Evolutionary conservation across 2,888 invertebrate genomes (phyloP), one percentile per base, ranked within the genome.

Genomic region (Nymphalis c-album): DNA sequence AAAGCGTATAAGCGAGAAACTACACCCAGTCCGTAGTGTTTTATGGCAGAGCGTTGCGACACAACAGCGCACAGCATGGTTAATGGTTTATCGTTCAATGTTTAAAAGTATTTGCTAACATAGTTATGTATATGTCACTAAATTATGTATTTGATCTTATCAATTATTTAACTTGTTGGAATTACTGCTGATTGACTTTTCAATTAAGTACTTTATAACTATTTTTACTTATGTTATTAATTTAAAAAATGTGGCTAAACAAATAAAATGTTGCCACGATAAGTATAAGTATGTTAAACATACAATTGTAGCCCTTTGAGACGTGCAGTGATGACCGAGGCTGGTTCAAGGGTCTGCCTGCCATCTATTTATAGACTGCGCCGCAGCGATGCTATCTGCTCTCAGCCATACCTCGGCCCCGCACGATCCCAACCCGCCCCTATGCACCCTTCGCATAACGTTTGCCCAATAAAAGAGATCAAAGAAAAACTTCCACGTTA

Each of bases 311-410:
- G 79, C 85, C 85, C 85, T 86, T 82, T 77, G 80, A 82, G 80
- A 82, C 78, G 79, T 78, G 78, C 78, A 80, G 82, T 83, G 87
- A 82, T 82, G 88, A 81, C 82, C 85, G 85, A 82, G 85, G 87
- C 84, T 88, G 88, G 91, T 90, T 91, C 90, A 90, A 91, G 91
- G 89, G 90, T 91, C 88, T 81, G 86, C 82, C 79, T 78, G 83
- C 81, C 78, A 81, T 85, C 91, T 92, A 92, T 92, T 92, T 91
- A 90, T 92, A 92, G 91, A 80, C 63, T 77, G 77, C 84, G 80
- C 80, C 78, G 84, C 77, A 75, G 75, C 83, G 91, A 91, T 91
- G 85, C 83, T 90, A 91, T 91, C 91, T 81, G 81, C 77, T 78
- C 80, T 78, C 80, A 77, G 78, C 80, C 80, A 77, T 80, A 80